Evolutionary conservation across 2,888 invertebrate genomes (phyloP), one percentile per base, ranked within the genome.

Genomic region (Acleris emargana): DNA sequence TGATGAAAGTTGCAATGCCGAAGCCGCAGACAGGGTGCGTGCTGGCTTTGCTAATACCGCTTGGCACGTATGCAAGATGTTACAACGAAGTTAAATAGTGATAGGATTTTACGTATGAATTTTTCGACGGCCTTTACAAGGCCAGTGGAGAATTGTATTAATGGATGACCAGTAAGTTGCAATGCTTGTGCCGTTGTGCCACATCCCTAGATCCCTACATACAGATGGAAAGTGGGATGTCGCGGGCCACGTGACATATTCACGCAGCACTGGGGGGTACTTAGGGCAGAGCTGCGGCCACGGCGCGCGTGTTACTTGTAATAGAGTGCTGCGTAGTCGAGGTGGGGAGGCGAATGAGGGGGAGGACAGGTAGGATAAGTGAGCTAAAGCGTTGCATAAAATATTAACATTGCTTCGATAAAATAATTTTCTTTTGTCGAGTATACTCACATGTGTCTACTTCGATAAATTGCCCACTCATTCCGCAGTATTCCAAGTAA

Each of bases 171-270:
- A 84, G 86, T 86, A 82, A 84, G 38, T 38, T 38, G 13, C 38
- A 83, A 86, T 86, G 82, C 68, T 68, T 64, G 76, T 73, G 79
- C 76, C 74, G 74, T 68, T 64, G 76, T 73, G 79, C 76, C 74
- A 74, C 81, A 78, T 76, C 83, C 80, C 80, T 76, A 67, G 6
- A 28, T 28, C 6, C 32, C 25, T 25, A 0, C 71, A 66, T 72
- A 73, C 69, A 69, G 74, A 69, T 66, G 73, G 70, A 72, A 62
- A 64, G 72, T 59, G 75, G 78, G 77, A 77, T 74, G 82, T 76
- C 73, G 74, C 71, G 78, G 80, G 80, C 83, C 86, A 82, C 78
- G 85, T 87, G 88, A 89, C 89, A 88, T 87, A 88, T 89, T 89
- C 87, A 80, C 86, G 83, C 80, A 81, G 76, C 82, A 77, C 85